A percentile compares a stretch with the other conserved stretches of the same genome.
Conservation (phyloP, 2,888 invertebrate species). For the Pegoplata infirma region DNA sequence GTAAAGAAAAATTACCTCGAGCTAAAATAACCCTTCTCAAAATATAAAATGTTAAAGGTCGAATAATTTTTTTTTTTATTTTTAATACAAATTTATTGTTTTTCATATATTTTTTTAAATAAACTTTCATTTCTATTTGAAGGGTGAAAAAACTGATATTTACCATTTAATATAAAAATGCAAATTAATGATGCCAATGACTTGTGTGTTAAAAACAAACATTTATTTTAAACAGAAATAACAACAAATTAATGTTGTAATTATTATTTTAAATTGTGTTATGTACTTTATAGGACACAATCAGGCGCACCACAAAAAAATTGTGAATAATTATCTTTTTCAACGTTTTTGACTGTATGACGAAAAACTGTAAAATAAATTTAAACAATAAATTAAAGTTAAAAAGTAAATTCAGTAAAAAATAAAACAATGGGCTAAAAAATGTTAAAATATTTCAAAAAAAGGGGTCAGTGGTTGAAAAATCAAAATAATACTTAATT, state of each 20-base stretch:
- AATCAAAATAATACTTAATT: neutral
- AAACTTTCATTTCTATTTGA: no score
- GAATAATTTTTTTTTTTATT: no score
- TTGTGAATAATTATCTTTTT: neutral
- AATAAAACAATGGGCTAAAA: neutral
- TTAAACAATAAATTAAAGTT: slow-evolving; percentile 12
- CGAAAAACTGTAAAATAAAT: slow-evolving; percentile 14
- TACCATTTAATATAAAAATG: no score
- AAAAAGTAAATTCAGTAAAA: neutral
- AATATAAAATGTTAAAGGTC: no score
- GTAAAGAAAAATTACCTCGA: no score
- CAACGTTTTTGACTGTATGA: neutral
- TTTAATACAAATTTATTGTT: no score
- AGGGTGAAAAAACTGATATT: no score
- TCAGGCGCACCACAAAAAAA: neutral
- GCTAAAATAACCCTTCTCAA: no score
- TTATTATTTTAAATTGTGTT: slow-evolving; percentile 22
- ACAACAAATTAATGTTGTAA: slow-evolving; percentile 24
- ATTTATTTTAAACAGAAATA: slow-evolving; percentile 27
- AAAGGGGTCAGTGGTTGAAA: slow-evolving; percentile 10
- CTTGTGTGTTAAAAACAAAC: slow-evolving; percentile 48
- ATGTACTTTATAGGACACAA: slow-evolving; percentile 20
- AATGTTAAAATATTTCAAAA: neutral
- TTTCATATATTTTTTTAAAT: no score
- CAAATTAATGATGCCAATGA: slow-evolving; percentile 56